These are phyloP conservation scores for Montipora cactus DNA, from an alignment of 64 coral and sea anemone genomes.

Conservation along the genomic window DNA sequence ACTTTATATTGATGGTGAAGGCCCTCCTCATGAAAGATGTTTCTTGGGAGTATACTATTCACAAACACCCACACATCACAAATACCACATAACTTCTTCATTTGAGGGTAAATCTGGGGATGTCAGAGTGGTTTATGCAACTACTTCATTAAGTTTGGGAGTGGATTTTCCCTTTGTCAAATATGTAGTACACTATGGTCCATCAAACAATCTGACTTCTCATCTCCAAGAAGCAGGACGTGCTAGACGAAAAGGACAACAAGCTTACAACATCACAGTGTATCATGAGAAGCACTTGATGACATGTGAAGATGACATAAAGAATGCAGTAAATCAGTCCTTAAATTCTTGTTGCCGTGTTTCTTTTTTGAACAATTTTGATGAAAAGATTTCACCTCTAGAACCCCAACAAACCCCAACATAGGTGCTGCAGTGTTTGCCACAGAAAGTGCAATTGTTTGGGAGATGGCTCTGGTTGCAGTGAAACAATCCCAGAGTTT, in stretches of 20 bases:
- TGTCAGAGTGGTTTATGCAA: background rate
- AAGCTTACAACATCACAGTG: background rate
- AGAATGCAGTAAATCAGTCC: background rate
- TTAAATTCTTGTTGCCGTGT: background rate
- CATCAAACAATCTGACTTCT: background rate
- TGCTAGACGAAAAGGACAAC: background rate
- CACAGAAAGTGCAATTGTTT: background rate
- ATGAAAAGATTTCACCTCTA: background rate
- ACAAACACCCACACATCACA: background rate
- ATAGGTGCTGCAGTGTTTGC: background rate
- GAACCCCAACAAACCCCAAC: background rate
- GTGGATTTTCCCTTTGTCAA: background rate
- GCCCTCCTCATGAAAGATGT: background rate
- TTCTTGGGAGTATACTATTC: slow-evolving; percentile 27
- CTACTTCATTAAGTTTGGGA: background rate
- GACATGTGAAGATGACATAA: background rate
- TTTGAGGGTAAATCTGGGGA: background rate
- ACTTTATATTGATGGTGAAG: slow-evolving; percentile 4
- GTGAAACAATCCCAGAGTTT: background rate
- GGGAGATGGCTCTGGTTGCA: background rate
- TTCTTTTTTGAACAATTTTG: background rate
- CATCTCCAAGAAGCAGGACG: background rate
- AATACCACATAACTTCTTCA: background rate
- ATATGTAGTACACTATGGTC: background rate
- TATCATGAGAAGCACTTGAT: background rate